A percentile compares a stretch with the other conserved stretches of the same genome.
These are phyloP conservation scores for Sarcophaga rosellei DNA, from an alignment of 2,888 invertebrate genomes.

Conservation along the genomic window DNA sequence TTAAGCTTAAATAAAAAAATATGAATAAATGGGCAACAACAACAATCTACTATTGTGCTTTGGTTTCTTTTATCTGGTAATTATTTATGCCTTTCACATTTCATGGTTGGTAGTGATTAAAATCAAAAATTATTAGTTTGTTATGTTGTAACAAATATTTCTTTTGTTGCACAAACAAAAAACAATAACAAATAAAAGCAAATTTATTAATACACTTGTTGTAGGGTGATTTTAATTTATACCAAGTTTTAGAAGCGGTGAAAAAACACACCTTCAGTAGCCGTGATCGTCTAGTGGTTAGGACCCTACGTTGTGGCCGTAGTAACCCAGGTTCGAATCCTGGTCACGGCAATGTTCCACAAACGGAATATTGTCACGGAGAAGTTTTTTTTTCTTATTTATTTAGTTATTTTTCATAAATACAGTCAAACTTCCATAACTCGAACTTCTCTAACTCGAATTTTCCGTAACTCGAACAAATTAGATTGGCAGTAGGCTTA, in stretches of 20 bases:
- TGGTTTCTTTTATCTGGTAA: conserved; percentile 13
- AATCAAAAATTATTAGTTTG: too few species aligned
- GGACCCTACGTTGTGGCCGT: conserved; percentile 81
- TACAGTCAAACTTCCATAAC: too few species aligned
- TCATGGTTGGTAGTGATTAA: background rate
- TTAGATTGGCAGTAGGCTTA: too few species aligned
- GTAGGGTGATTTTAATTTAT: background rate
- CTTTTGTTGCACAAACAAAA: conserved; percentile 15
- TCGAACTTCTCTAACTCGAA: too few species aligned
- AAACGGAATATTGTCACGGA: conserved; percentile 55
- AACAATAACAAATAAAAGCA: background rate
- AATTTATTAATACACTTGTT: background rate
- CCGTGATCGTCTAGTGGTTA: conserved; percentile 81
- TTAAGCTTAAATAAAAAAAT: background rate
- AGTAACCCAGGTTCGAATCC: conserved; percentile 81
- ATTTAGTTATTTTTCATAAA: background rate
- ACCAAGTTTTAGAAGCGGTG: background rate
- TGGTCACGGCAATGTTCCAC: conserved; percentile 75
- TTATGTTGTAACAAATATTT: background rate
- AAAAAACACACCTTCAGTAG: conserved; percentile 67
- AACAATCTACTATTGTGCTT: background rate
- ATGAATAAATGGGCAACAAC: background rate
- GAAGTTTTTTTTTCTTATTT: conserved; percentile 38
- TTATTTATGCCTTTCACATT: conserved; percentile 31
- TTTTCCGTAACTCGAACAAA: too few species aligned